Conservation (phyloP, 2,113 vertebrate species). For the Halcyon malimbica region DNA sequence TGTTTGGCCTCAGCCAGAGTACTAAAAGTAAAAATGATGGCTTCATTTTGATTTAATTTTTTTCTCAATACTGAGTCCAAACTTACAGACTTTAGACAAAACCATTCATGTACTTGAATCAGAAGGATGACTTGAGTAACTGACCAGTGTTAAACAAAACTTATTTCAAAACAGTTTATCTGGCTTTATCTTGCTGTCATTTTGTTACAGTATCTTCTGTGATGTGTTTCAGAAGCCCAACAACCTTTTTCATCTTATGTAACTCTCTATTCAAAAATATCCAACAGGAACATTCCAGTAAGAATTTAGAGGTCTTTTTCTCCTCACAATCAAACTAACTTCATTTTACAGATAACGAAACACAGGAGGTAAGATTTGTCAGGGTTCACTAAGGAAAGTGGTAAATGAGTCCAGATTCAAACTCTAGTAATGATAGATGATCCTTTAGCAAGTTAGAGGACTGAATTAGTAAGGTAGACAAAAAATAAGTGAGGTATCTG, state of each 20-base stretch:
- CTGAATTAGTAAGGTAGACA: neutral
- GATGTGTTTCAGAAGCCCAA: neutral
- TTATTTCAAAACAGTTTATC: neutral
- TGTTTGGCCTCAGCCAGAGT: neutral
- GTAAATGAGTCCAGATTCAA: neutral
- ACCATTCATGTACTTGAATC: neutral
- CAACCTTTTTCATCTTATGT: neutral
- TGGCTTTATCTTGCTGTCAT: neutral
- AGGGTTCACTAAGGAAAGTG: neutral
- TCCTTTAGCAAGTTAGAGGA: neutral
- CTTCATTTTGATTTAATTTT: neutral
- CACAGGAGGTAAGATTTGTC: neutral
- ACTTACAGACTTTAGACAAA: neutral
- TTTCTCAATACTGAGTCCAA: neutral
- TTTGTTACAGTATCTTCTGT: neutral
- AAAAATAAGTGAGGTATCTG: neutral
- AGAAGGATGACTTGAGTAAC: neutral
- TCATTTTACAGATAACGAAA: neutral
- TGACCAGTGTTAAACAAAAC: neutral
- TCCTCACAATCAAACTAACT: neutral
- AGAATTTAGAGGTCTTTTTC: neutral
- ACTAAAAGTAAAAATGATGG: neutral
- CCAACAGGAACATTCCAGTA: neutral
- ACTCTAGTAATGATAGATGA: neutral
- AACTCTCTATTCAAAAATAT: neutral